Percentiles rank a stretch among this genome's conserved stretches.
These are phyloP conservation scores for Trachythela sp. DNA, from an alignment of 64 coral and sea anemone genomes.

Conservation along the genomic window DNA sequence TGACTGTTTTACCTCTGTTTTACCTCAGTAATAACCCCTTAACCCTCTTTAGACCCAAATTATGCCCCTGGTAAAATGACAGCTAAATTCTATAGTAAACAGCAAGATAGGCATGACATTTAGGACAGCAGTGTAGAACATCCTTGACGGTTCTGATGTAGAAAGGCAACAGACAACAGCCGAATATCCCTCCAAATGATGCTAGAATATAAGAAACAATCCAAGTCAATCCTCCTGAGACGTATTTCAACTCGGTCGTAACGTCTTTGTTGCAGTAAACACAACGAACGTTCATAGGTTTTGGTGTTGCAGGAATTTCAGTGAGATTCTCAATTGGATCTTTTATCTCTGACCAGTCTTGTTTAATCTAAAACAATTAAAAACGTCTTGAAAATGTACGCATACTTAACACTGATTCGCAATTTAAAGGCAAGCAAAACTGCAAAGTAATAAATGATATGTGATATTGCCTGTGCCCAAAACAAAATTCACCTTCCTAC, in stretches of 20 bases:
- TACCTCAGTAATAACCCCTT: too few relatives aligned
- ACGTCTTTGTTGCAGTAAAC: background rate
- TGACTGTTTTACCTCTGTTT: too few relatives aligned
- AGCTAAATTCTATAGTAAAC: slow-evolving; percentile 38
- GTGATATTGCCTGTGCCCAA: too few relatives aligned
- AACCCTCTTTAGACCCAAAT: too few relatives aligned
- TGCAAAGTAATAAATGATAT: too few relatives aligned
- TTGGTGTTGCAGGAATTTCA: background rate
- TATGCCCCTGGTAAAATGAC: too few relatives aligned
- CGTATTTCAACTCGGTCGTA: slow-evolving; percentile 1
- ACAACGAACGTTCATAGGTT: background rate
- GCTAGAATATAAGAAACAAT: slow-evolving; percentile 23
- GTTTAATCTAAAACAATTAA: background rate
- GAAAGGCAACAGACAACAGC: slow-evolving; percentile 78
- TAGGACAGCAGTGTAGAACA: slow-evolving; percentile 61
- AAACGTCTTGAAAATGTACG: too few relatives aligned
- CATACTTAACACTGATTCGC: too few relatives aligned
- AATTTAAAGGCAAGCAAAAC: too few relatives aligned
- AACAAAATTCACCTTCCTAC: too few relatives aligned
- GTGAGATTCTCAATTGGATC: background rate
- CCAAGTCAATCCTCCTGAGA: slow-evolving; percentile 57
- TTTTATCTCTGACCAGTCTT: background rate
- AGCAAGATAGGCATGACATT: slow-evolving; percentile 47
- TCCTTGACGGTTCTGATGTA: slow-evolving; percentile 49
- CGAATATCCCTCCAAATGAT: slow-evolving; percentile 42